Conservation (phyloP, 2,888 invertebrate genomes). For the Phortica magna region DNA sequence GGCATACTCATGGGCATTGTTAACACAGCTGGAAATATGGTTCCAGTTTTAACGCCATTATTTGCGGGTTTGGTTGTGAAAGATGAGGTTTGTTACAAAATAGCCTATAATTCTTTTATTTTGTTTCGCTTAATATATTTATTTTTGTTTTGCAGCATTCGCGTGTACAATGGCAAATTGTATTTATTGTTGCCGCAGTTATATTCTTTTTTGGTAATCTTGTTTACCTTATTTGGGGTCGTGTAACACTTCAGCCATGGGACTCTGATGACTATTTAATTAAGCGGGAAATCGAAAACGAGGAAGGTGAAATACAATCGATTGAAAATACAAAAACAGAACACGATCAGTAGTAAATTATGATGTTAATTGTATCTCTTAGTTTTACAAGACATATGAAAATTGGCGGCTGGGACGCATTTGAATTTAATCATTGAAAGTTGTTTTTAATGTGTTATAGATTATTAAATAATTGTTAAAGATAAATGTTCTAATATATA, state of each 20-base stretch:
- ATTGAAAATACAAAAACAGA: not conserved
- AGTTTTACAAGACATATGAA: slow-evolving; percentile 35
- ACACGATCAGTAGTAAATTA: not conserved
- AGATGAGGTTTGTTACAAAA: slow-evolving; percentile 77
- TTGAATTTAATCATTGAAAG: not conserved
- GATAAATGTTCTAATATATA: too few species aligned
- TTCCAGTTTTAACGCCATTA: slow-evolving; percentile 82
- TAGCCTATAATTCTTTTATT: not conserved
- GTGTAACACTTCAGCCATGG: slow-evolving; percentile 81
- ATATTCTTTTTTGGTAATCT: slow-evolving; percentile 80
- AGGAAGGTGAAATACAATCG: slow-evolving; percentile 7
- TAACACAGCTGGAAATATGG: slow-evolving; percentile 82
- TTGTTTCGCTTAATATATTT: not conserved
- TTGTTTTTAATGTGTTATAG: not conserved
- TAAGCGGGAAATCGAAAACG: slow-evolving; percentile 40
- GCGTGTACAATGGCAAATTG: slow-evolving; percentile 79
- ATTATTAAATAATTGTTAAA: not conserved
- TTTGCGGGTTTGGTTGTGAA: slow-evolving; percentile 80
- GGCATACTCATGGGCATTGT: slow-evolving; percentile 85
- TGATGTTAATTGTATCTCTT: not conserved
- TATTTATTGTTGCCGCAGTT: slow-evolving; percentile 80
- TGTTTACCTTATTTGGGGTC: slow-evolving; percentile 80
- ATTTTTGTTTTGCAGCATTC: slow-evolving; percentile 62
- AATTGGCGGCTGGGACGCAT: slow-evolving; percentile 31
- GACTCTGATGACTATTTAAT: slow-evolving; percentile 73